Evolutionary conservation across 2,888 invertebrate genomes (phyloP), one percentile per base, ranked within the genome.

Genomic region (Chloroclysta siterata): DNA sequence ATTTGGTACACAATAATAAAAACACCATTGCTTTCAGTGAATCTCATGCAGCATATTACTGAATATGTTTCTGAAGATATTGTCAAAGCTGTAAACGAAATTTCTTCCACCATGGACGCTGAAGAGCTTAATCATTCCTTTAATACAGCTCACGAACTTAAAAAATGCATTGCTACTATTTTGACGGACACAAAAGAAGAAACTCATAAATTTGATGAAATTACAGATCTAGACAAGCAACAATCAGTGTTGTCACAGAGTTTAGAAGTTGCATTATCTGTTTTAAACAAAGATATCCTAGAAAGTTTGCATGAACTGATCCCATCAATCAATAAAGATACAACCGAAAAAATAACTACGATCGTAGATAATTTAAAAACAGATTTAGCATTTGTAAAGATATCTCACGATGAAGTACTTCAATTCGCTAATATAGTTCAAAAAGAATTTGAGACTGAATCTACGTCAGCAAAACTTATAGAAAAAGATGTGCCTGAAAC

Each of bases 1-100:
- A 33, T 7, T 33, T 33, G 3, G 8, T 33, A 8, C 7, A 3
- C 33, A 33, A 33, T 33, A 8, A 8, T 6, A 33, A 33, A 33
- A 33, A 33, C 5, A 33, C 33, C 8, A 41, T 46, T 51, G 61
- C 60, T 81, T 78, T 13, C 76, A 83, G 83, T 73, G 54, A 58
- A 60, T 42, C 66, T 87, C n/a, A 69, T 80, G 47, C 69, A 77
- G 44, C 75, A 79, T 66, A 80, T 87, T 47, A 73, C 83, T 60
- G 76, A 84, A 53, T 84, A 79, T 64, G 66, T 83, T 55, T 77
- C 80, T 42, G 72, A 76, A 11, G 78, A 84, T 54, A 63, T 77
- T 39, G 63, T 71, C 15, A 73, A 80, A 68, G 60, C 71, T 2
- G 68, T 85, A 0, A 69, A 71, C 5, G 68, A 82, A 60, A 51